These are phyloP conservation scores for Scylla paramamosain DNA, from an alignment of 1,140 invertebrate genomes.

Conservation along the genomic window DNA sequence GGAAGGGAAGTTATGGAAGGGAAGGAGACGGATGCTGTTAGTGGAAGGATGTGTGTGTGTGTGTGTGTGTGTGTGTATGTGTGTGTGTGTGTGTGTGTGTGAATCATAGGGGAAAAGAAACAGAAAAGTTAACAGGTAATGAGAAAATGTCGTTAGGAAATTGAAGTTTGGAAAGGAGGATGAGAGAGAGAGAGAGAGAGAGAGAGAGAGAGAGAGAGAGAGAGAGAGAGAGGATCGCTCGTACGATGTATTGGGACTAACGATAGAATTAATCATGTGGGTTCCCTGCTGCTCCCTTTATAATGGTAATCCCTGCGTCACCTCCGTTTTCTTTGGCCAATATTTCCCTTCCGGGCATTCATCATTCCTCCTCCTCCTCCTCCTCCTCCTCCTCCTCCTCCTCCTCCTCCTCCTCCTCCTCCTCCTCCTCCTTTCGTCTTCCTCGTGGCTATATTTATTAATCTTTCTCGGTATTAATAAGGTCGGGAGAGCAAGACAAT, in stretches of 20 bases:
- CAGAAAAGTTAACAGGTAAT: too few species aligned
- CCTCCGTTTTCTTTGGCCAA: neutral
- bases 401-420: conserved; percentile 17
- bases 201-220: neutral
- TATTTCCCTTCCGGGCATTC: conserved; percentile 8
- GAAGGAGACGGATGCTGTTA: conserved; percentile 1
- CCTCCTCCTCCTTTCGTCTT: neutral
- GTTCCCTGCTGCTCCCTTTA: neutral
- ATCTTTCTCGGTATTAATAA: conserved; percentile 1
- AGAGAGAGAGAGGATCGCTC: neutral
- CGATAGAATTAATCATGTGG: conserved; percentile 14
- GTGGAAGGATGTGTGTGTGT: neutral
- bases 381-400: conserved; percentile 17
- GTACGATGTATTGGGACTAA: conserved; percentile 3
- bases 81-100: too few species aligned
- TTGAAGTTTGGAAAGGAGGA: neutral
- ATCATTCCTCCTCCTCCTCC: conserved; percentile 11
- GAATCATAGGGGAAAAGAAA: too few species aligned
- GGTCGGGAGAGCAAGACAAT: neutral
- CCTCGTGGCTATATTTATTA: neutral
- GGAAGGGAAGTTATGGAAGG: neutral
- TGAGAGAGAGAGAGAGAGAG: neutral
- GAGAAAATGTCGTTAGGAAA: too few species aligned
- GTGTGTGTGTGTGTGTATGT: too few species aligned
- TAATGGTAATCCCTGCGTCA: conserved; percentile 13